Conservation (phyloP, 2,888 invertebrate species). For the Bellardia bayeri region DNA sequence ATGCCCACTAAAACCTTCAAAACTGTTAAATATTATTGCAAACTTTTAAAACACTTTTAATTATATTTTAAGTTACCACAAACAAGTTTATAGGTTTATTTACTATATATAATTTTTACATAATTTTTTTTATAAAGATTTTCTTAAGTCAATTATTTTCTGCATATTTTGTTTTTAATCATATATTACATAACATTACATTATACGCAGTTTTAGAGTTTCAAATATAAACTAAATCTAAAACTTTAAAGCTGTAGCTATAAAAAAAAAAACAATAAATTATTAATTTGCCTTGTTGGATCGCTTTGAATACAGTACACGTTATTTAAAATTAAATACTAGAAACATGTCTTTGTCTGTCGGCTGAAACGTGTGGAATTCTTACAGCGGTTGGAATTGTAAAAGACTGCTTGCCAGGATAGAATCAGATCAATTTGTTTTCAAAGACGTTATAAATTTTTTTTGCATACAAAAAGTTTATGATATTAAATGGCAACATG, state of each 20-base stretch:
- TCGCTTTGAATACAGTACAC: slow-evolving; percentile 80
- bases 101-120: not conserved
- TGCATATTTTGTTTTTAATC: not conserved
- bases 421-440: slow-evolving; percentile 80
- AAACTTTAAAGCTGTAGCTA: not conserved
- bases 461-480: not conserved
- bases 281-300: slow-evolving; percentile 57
- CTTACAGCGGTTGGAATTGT: slow-evolving; percentile 82
- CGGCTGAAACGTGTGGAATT: slow-evolving; percentile 54
- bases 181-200: slow-evolving; percentile 25
- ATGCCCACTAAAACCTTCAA: no score
- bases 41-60: no score
- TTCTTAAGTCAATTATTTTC: slow-evolving; percentile 32
- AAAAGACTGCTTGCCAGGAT: slow-evolving; percentile 82
- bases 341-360: not conserved
- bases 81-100: not conserved
- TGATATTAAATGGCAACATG: not conserved
- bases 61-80: not conserved
- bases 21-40: no score
- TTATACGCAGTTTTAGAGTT: not conserved
- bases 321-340: slow-evolving; percentile 30
- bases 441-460: not conserved
- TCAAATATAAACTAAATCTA: no score
- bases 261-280: not conserved
- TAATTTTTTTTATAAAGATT: slow-evolving; percentile 6